Evolutionary conservation across 2,797 vertebrate genomes (phyloP), one percentile per base, ranked within the genome.

Genomic region (Scomberomorus guttatus): DNA sequence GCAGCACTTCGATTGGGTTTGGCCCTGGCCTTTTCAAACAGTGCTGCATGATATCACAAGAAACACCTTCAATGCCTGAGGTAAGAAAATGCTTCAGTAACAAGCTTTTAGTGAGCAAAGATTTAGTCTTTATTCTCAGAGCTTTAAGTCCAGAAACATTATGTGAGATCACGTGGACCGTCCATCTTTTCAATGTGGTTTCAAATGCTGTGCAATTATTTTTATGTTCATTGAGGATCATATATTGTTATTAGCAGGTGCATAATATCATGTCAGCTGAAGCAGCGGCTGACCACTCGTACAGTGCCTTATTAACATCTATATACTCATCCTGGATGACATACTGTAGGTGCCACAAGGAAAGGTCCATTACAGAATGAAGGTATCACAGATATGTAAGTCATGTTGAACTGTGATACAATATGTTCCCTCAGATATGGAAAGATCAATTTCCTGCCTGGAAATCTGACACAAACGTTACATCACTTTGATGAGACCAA

Each of bases 181-280:
- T 81, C n/a, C 44, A 60, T 54, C 63, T 60, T 72, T 51, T 72
- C 17, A 20, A 4, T 11, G 52, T 20, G 51, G 24, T 8, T 56
- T 24, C 29, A 67, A 65, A 17, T 39, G 59, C 51, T n/a, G 61
- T 50, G 61, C 62, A 61, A 78, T 86, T 75, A 84, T 29, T 79
- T 62, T 66, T 80, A 76, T 77, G 74, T 54, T 67, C 15, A 58
- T 46, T 56, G 59, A 24, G 59, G 72, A 75, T 79, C 44, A 9
- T 63, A 59, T 50, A 56, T 48, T 80, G 65, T 70, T 67, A 81
- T 51, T 18, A 51, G 68, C 66, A 58, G 68, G 54, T 10, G 25
- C 29, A 52, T 39, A 22, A 65, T 14, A 25, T 65, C n/a, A n/a
- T 54, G 55, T 29, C 57, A 54, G 54, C 18, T 42, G 54, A 56